Evolutionary conservation across 2,797 vertebrate species (phyloP), one percentile per base, ranked within the genome.

Genomic region (Fistularia commersonii): DNA sequence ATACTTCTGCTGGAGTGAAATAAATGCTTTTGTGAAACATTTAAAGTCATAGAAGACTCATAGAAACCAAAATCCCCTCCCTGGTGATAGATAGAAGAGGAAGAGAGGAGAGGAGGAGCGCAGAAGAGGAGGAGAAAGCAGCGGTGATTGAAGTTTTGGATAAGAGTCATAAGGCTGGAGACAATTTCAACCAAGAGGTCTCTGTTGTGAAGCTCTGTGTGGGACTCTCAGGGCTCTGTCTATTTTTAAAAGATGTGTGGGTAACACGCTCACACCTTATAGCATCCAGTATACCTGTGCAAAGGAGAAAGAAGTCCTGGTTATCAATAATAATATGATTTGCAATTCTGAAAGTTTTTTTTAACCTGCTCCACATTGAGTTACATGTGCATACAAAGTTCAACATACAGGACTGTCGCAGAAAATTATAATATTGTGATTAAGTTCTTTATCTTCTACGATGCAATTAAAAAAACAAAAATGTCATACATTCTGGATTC

Each of bases 211-310:
- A 64, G 65, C 65, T 69, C 54, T 11, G 77, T 85, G 82, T 80
- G 80, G 82, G 82, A 82, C 77, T 79, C 74, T 76, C 70, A 79
- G 66, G 63, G 47, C 66, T 53, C 42, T 45, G 52, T 77, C 76
- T 87, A 86, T 88, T 82, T 86, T 87, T 85, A 76, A 71, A 69
- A 51, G 68, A 49, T 81, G 80, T 80, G 83, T 85, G 86, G 83
- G 80, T 77, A 77, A 69, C 50, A 44, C 23, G 56, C 72, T 73
- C 67, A 64, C 80, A 85, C 82, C 77, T 81, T 82, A 76, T 56
- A 72, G 74, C 61, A 62, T 67, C 49, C 54, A 69, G 43, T 57
- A 36, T 44, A 84, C 79, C 84, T 84, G 82, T 74, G n/a, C n/a
- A n/a, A n/a, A n/a, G 23, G 23, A 23, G 4, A 23, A 23, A 23